Evolutionary conservation across 2,888 invertebrate species (phyloP).

Genomic region (Rapana venosa): DNA sequence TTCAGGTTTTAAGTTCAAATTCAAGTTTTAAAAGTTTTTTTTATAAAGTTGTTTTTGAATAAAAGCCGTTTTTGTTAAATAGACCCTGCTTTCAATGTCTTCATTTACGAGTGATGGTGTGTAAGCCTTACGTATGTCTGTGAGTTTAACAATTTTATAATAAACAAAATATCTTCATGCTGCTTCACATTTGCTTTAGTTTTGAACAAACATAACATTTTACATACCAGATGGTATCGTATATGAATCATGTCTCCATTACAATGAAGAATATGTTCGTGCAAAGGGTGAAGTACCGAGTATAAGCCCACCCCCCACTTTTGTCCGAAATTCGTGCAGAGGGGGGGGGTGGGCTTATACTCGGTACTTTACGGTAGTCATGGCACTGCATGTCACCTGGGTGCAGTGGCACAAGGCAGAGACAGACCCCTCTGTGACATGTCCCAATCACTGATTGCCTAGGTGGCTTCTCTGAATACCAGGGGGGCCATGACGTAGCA

Average conservation of each 20-base stretch:
- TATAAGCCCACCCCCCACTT: constrained; percentile 8
- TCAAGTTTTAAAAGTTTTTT: no score
- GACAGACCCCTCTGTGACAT: no score
- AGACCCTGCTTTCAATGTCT: neutral
- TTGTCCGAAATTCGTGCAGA: constrained; percentile 3
- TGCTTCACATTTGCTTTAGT: neutral
- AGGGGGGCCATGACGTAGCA: no score
- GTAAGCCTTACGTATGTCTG: constrained; percentile 10
- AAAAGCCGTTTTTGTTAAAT: constrained; percentile 6
- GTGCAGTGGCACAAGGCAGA: no score
- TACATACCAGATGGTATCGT: constrained; percentile 19
- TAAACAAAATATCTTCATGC: neutral
- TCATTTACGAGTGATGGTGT: constrained; percentile 10
- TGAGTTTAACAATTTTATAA: neutral
- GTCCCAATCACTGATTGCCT: no score
- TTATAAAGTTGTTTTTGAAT: constrained; percentile 18
- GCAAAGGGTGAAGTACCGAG: constrained; percentile 2
- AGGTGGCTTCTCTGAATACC: no score
- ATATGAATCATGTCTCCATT: constrained; percentile 2
- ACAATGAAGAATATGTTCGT: neutral
- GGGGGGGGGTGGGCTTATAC: neutral
- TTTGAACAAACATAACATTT: constrained; percentile 10
- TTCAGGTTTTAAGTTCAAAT: neutral
- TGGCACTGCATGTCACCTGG: no score
- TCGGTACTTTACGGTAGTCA: neutral